These are phyloP conservation scores for Hypothenemus hampei DNA, from an alignment of 1,140 invertebrate species.

Conservation along the genomic window DNA sequence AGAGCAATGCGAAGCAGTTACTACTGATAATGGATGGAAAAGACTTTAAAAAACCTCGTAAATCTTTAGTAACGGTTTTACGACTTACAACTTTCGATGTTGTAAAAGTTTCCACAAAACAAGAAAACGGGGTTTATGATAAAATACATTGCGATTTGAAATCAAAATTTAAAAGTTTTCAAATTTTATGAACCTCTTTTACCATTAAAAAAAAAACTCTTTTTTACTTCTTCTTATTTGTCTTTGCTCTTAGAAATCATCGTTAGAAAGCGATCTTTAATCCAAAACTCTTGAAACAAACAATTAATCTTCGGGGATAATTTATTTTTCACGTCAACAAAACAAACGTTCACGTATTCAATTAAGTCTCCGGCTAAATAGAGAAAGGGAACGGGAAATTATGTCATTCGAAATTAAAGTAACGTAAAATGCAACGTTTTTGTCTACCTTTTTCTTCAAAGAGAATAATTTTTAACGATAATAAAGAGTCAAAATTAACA, in stretches of 20 bases:
- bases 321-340: constrained; percentile 14
- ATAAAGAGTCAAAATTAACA: not conserved
- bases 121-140: too few species aligned
- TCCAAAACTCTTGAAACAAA: constrained; percentile 1
- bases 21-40: too few species aligned
- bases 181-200: too few species aligned
- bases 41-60: too few species aligned
- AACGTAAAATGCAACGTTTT: not conserved
- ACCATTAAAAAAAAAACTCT: too few species aligned
- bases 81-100: too few species aligned
- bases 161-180: too few species aligned
- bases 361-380: constrained; percentile 9
- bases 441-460: not conserved
- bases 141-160: too few species aligned
- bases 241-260: constrained; percentile 1
- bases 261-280: constrained; percentile 3
- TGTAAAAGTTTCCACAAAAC: too few species aligned
- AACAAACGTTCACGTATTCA: constrained; percentile 16
- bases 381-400: constrained; percentile 5
- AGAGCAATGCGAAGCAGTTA: too few species aligned
- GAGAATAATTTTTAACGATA: not conserved
- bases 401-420: constrained; percentile 2
- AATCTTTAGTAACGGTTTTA: too few species aligned
- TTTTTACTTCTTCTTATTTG: too few species aligned
- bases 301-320: constrained; percentile 11